phyloP scores from a whole-genome alignment of 1,140 invertebrate species.

The Nymphalis io region DNA sequence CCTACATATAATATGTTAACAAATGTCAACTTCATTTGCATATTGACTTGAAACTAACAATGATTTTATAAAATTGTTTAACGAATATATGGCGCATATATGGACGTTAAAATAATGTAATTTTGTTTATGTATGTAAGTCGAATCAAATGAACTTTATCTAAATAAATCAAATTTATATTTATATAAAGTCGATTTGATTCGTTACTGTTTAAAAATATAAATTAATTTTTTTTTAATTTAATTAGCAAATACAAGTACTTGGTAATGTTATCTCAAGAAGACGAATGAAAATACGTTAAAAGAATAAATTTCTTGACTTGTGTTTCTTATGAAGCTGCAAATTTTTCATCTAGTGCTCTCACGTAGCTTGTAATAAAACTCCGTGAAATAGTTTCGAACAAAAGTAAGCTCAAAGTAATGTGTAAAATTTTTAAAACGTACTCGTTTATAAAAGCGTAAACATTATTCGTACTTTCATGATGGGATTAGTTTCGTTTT shows the following conservation, averaged over 20 bases:
- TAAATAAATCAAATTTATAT: no score
- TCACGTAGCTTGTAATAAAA: slow-evolving; percentile 26
- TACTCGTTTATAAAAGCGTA: slow-evolving; percentile 4
- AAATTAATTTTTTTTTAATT: no score
- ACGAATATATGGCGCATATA: no score
- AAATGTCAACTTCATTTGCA: no score
- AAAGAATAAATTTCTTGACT: slow-evolving; percentile 17
- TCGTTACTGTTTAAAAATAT: no score
- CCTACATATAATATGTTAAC: no score
- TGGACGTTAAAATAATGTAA: no score
- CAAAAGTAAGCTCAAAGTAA: slow-evolving; percentile 23
- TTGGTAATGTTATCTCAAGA: neutral
- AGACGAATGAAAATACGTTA: neutral
- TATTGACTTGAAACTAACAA: no score
- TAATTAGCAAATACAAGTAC: neutral
- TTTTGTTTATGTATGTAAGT: no score
- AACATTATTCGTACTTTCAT: neutral
- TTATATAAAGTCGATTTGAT: no score
- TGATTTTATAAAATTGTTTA: no score
- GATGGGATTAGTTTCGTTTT: slow-evolving; percentile 1
- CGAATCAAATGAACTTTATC: no score
- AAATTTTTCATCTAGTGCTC: slow-evolving; percentile 26
- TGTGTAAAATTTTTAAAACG: slow-evolving; percentile 10
- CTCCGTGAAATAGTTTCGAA: slow-evolving; percentile 18
- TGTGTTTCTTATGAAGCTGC: slow-evolving; percentile 24